Evolutionary conservation across 2,113 vertebrate species (phyloP), one percentile per base, ranked within the genome.

Genomic region (Cavia porcellus): DNA sequence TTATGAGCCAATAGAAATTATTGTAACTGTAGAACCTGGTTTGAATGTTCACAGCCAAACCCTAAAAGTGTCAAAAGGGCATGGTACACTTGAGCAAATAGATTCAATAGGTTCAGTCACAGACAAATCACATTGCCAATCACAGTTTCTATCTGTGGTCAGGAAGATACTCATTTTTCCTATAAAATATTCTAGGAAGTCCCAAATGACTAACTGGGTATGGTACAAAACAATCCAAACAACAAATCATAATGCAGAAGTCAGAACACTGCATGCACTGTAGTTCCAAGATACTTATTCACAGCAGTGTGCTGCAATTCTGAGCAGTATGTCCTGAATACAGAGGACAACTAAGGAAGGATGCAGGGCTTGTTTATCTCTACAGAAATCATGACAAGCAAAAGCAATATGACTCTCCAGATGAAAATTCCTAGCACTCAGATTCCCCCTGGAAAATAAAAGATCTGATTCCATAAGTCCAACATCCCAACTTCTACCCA

Each of bases 111-210:
- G 32, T 80, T 74, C 77, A 90, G 64, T 70, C 66, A 92, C 4
- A 59, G 24, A 74, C 86, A 93, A 89, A 92, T 95, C 55, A 92
- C 80, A 84, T 8, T 92, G n/a, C 82, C 96, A 96, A 93, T 70
- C 57, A 55, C 83, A 96, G 30, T 62, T 89, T 92, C 82, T 92
- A 88, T 75, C 47, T 5, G 47, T 24, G 66, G 13, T 85, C 72
- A 96, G 38, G 81, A 25, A 90, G 35, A 95, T 59, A 47, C 90
- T 80, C n/a, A 52, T 87, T 86, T 92, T 97, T 94, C 57, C 61
- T 92, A 92, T 30, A 75, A 20, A 68, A 32, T 70, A 38, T 94
- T 83, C 55, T 19, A 84, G 38, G 30, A 90, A 55, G 11, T 90
- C 25, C 70, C 55, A 96, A 90, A 17, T 68, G 59, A 87, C 47